Percentiles rank a stretch among this genome's conserved stretches.
Evolutionary conservation across 2,113 vertebrate genomes (phyloP).

Genomic region (Albula goreensis): DNA sequence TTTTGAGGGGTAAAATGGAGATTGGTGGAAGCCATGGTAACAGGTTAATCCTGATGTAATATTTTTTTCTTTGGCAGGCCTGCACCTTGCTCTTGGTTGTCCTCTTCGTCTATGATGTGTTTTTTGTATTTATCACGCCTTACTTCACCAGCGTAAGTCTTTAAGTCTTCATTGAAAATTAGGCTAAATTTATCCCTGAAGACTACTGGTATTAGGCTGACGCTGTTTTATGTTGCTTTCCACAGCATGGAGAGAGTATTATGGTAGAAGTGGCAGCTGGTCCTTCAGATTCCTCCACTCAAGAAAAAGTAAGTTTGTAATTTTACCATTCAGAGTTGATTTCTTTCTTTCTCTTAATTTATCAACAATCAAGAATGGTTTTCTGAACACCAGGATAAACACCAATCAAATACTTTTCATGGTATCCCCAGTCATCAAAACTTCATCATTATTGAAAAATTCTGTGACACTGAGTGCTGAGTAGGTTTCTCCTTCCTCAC

Average conservation of each 20-base stretch:
- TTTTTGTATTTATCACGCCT: conserved; percentile 95
- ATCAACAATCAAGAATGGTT: background rate
- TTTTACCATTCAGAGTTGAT: background rate
- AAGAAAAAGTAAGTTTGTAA: conserved; percentile 81
- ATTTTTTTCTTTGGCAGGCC: conserved; percentile 67
- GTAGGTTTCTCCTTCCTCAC: too few relatives aligned
- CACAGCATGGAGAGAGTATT: conserved; percentile 89
- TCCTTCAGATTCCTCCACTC: conserved; percentile 83
- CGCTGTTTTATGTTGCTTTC: background rate
- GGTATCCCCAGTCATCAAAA: too few relatives aligned
- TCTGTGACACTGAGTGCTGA: too few relatives aligned
- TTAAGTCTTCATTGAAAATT: background rate
- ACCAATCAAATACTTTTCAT: too few relatives aligned
- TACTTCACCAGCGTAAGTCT: conserved; percentile 84
- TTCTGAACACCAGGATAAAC: background rate
- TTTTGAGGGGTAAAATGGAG: background rate
- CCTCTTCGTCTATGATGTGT: conserved; percentile 91
- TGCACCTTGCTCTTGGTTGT: conserved; percentile 88
- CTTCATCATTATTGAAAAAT: too few relatives aligned
- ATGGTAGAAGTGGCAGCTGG: conserved; percentile 97
- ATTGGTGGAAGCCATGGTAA: background rate
- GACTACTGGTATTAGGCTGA: background rate
- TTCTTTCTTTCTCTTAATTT: background rate
- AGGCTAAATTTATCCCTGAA: background rate
- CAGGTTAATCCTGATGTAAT: background rate